Evolutionary conservation across 2,113 vertebrate genomes (phyloP), one percentile per base, ranked within the genome.

Genomic region (Brachionichthys hirsutus): DNA sequence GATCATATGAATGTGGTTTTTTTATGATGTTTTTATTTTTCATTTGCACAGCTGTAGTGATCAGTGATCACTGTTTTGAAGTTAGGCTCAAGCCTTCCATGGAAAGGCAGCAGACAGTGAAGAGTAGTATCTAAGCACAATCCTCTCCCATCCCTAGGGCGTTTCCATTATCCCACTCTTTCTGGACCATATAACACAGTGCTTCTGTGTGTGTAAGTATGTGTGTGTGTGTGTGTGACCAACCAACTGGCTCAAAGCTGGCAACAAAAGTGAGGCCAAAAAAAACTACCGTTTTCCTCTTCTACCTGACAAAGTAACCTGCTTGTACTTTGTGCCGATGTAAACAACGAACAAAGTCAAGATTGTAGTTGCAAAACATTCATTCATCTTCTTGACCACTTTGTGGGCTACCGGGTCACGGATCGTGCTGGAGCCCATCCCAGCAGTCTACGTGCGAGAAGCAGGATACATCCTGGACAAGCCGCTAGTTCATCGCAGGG

Each of bases 121-220:
- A 86, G 84, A 85, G 84, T 66, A 80, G 75, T 81, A 82, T 75
- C 77, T 83, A 67, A 70, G 64, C 77, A 80, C 81, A 77, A 78
- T 84, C 84, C 84, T 53, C 78, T 81, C 80, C 70, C 63, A 70
- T 73, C 86, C 73, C 24, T 67, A 52, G 84, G 86, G 81, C 76
- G 73, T 78, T 85, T 88, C 84, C 81, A 89, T 87, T 87, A 88
- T 80, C 77, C 69, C 47, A 44, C 77, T 56, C 67, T 83, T 86
- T 87, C 81, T 85, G 87, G 86, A 85, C 81, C 85, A 85, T 89
- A 85, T 82, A 88, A 65, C 85, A 85, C 74, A 72, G 53, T 20
- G 58, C 70, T 43, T 67, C 45, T 78, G 44, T 62, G 45, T 53
- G 35, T 63, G 52, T 57, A 36, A 22, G 56, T 62, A 35, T 51